Evolutionary conservation across 37 sponge, comb jelly and placozoan species (phyloP), one percentile per base, ranked within the genome.

Genomic region (Sycon ciliatum): DNA sequence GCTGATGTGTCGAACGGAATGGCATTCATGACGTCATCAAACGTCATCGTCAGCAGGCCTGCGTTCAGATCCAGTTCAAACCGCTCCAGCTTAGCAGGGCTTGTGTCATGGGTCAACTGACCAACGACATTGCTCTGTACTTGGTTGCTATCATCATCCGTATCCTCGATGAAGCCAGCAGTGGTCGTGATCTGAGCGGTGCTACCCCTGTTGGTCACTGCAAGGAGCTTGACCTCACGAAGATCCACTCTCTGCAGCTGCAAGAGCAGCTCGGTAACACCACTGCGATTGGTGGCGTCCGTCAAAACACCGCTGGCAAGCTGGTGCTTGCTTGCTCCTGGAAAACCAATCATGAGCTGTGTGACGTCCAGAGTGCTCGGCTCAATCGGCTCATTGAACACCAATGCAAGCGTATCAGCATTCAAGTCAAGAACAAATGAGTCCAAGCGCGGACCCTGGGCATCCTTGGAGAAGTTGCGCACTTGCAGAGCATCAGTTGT

Each of bases 321-420:
- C 16, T 36, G 18, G 36, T 66, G 36, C 16, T 66, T 66, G 16
- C 16, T 4, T 23, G 67, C 29, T 36, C 4, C 7, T n/a, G n/a
- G n/a, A n/a, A n/a, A 9, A 60, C 9, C 70, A 35, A 91, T 57
- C 11, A 86, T 89, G 7, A 92, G 70, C 3, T 57, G 58, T 31
- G 88, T 49, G 42, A 85, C 71, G 67, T 92, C 82, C 29, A 92
- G 39, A 28, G 88, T 74, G 9, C 38, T 31, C 36, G 78, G 78
- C 5, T 83, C 39, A 32, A 92, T 83, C 32, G 93, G 93, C 56
- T 88, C 86, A 73, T 81, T 87, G 72, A 92, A 92, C 0, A 49
- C 76, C 23, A 92, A 75, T 6, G 81, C 56, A 0, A 92, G 77
- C 32, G 74, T 71, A 42, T 92, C 84, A 2, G 67, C 64, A 39